These are phyloP conservation scores for human DNA, from an alignment of 2,113 vertebrate genomes.

Conservation along the genomic window DNA sequence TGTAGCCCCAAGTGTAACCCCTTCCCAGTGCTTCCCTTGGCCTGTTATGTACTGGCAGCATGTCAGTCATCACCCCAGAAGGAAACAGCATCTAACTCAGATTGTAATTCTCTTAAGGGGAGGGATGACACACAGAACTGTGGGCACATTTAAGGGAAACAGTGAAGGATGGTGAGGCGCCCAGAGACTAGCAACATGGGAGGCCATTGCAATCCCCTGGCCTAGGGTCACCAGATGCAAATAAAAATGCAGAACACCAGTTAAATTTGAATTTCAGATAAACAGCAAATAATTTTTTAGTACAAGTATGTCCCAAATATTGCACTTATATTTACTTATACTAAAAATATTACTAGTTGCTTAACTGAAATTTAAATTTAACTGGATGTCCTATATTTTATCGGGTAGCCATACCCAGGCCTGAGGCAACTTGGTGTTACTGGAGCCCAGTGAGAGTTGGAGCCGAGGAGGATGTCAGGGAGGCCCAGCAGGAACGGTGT, in stretches of 20 bases:
- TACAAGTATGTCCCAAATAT: background rate
- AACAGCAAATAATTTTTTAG: background rate
- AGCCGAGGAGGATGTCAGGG: background rate
- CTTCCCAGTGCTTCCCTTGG: background rate
- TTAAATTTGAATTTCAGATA: background rate
- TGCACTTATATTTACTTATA: no score
- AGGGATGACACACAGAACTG: background rate
- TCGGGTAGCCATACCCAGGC: background rate
- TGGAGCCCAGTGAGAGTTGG: background rate
- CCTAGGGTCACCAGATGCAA: background rate
- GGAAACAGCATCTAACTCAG: background rate
- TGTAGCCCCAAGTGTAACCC: background rate
- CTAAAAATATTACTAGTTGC: background rate
- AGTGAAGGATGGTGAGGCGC: background rate
- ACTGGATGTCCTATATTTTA: background rate
- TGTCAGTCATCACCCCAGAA: background rate
- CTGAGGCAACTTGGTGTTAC: background rate
- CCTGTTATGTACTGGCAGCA: rapidly evolving
- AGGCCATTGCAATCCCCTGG: background rate
- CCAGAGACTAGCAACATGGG: background rate
- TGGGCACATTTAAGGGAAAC: background rate
- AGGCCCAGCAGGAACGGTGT: rapidly evolving
- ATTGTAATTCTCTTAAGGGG: no score
- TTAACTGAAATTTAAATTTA: background rate
- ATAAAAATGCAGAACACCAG: background rate